Percentiles rank a stretch among this genome's conserved stretches.
These are phyloP conservation scores for Cosmorhoe ocellata DNA, from an alignment of 2,888 invertebrate species.

Conservation along the genomic window DNA sequence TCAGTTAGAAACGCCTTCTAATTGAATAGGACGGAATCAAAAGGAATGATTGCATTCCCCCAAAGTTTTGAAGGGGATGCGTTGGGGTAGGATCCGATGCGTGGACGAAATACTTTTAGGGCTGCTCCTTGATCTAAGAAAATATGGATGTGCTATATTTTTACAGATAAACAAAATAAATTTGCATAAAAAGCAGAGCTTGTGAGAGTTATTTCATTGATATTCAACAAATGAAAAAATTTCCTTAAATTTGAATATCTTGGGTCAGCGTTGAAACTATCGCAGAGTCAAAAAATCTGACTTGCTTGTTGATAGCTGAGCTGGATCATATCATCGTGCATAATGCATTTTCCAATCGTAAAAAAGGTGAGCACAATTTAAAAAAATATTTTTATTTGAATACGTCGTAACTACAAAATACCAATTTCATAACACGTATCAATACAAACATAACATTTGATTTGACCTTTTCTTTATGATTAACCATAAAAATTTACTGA, in stretches of 20 bases:
- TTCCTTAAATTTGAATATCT: too few species aligned
- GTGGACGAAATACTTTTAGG: conserved; percentile 75
- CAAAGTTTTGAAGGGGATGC: conserved; percentile 67
- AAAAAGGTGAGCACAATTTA: background rate
- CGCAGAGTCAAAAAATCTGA: too few species aligned
- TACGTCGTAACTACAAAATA: background rate
- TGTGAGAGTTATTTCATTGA: too few species aligned
- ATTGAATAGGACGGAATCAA: conserved; percentile 81
- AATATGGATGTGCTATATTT: conserved; percentile 15
- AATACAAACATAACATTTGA: conserved; percentile 27
- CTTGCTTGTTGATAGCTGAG: too few species aligned
- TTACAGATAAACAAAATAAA: too few species aligned
- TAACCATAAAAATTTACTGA: conserved; percentile 30
- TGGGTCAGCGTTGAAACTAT: too few species aligned
- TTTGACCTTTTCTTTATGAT: conserved; percentile 39
- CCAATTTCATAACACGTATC: conserved; percentile 27
- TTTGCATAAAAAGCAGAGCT: too few species aligned
- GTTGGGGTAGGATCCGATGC: conserved; percentile 68
- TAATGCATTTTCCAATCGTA: too few species aligned
- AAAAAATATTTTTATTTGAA: background rate
- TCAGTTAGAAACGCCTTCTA: conserved; percentile 74
- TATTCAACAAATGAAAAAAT: too few species aligned
- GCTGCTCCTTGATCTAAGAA: conserved; percentile 39
- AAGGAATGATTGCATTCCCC: conserved; percentile 79
- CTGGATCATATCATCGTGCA: too few species aligned